Evolutionary conservation across 2,888 invertebrate genomes (phyloP).

Genomic region (Aradus depressus): DNA sequence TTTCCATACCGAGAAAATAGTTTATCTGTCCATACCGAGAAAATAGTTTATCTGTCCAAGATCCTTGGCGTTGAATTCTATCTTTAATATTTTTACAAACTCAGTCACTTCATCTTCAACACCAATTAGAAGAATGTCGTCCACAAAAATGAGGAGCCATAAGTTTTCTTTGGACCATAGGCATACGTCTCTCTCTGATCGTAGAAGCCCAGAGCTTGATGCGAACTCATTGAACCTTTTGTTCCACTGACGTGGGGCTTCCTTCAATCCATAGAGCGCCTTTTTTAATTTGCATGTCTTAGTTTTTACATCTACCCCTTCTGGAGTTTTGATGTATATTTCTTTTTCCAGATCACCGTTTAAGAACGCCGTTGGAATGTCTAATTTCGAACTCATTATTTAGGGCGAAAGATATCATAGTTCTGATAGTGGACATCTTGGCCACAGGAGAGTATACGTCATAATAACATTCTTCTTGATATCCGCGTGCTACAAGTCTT

Average conservation of each 20-base stretch:
- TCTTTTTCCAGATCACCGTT: constrained; percentile 18
- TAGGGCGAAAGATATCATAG: no score
- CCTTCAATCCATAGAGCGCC: constrained; percentile 27
- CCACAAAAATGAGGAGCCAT: no score
- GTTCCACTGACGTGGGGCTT: constrained; percentile 13
- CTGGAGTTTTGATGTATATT: constrained; percentile 22
- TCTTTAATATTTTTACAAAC: no score
- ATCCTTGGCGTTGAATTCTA: no score
- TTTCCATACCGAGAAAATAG: no score
- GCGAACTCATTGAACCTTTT: constrained; percentile 10
- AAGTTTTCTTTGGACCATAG: no score
- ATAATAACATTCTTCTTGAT: constrained; percentile 9
- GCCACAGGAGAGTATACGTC: constrained; percentile 18
- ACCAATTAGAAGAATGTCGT: no score
- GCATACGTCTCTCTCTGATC: no score
- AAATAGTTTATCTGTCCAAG: no score
- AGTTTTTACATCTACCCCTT: constrained; percentile 19
- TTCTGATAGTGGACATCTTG: constrained; percentile 8
- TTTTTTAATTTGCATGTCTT: constrained; percentile 27
- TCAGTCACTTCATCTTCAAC: no score
- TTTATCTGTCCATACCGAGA: no score
- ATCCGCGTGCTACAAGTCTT: constrained; percentile 20
- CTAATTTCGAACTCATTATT: constrained; percentile 22
- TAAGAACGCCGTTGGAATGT: constrained; percentile 22
- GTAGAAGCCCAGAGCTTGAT: no score